These are phyloP conservation scores for Sitta europaea DNA, from an alignment of 2,113 vertebrate genomes.

Conservation along the genomic window DNA sequence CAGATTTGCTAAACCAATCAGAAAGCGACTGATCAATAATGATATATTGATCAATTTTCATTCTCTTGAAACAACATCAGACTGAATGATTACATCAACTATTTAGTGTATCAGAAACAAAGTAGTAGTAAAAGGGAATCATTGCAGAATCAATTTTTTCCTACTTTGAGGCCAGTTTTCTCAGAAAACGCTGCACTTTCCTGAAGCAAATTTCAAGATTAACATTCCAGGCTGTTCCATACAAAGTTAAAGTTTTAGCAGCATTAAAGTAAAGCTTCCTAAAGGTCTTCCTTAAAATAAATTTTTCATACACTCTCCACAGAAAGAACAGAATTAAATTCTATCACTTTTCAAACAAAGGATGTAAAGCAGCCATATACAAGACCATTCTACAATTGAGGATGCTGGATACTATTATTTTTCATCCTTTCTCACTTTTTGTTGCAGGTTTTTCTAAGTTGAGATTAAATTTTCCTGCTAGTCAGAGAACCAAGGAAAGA, in stretches of 20 bases:
- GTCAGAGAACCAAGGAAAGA: background rate
- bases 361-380: background rate
- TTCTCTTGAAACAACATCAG: conserved; percentile 10
- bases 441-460: background rate
- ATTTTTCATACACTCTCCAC: background rate
- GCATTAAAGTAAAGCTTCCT: background rate
- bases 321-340: background rate
- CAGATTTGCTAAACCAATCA: conserved; percentile 21
- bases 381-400: background rate
- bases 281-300: background rate
- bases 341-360: background rate
- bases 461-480: background rate
- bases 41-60: conserved; percentile 56
- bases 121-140: conserved; percentile 7
- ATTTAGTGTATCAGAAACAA: conserved; percentile 28
- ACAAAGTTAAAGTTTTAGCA: background rate
- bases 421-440: background rate
- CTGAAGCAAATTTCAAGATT: background rate
- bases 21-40: conserved; percentile 42
- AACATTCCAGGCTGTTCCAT: background rate
- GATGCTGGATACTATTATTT: background rate
- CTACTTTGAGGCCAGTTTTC: background rate
- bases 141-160: conserved; percentile 36
- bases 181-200: background rate
- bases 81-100: background rate